Base-by-base conservation (phyloP, 2,888 invertebrate species). In the Polia nebulosa region DNA sequence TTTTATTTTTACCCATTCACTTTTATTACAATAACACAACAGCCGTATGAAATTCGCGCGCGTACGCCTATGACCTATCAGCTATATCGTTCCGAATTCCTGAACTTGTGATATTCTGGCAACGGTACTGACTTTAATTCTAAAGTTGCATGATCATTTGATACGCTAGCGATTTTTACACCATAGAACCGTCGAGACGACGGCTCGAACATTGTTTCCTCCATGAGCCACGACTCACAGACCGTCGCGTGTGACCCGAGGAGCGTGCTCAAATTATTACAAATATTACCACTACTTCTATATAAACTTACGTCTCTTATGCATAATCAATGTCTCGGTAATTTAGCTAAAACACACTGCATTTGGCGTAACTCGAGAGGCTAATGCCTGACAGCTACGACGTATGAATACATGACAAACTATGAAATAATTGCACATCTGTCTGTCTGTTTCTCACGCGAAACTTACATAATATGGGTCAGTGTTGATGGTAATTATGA, bases 331-430 rank as follows among this genome's bases (percentile, higher is more conserved):
- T 17, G 8, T n/a, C 44, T 41, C 47, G 20, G 52, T 68, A 63
- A 78, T 76, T 78, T 62, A 57, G 49, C 47, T 65, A 29, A 63
- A 51, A 56, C 15, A 70, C 52, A 27, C 41, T 34, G 61, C 22
- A 72, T 65, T 75, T 55, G 53, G 52, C 63, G 58, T 66, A 69
- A 64, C 60, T 67, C 36, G 44, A 65, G 60, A 72, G 44, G 60
- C 69, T 22, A 47, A 57, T 58, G 27, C n/a, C 41, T 65, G 56
- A 41, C 67, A 47, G 53, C 17, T n/a, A 61, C 20, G 44, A 73
- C 59, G 45, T 62, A 56, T 52, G 57, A 44, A 29, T 67, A 55
- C 51, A 41, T 58, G 51, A 66, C 47, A 66, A 57, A 56, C 20
- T 59, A 61, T 55, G 25, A 47, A 41, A 29, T 72, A 72, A 78